Percentiles rank a stretch among this genome's conserved stretches.
These are phyloP conservation scores for Gulo gulo DNA, from an alignment of 2,113 vertebrate genomes.

Conservation along the genomic window DNA sequence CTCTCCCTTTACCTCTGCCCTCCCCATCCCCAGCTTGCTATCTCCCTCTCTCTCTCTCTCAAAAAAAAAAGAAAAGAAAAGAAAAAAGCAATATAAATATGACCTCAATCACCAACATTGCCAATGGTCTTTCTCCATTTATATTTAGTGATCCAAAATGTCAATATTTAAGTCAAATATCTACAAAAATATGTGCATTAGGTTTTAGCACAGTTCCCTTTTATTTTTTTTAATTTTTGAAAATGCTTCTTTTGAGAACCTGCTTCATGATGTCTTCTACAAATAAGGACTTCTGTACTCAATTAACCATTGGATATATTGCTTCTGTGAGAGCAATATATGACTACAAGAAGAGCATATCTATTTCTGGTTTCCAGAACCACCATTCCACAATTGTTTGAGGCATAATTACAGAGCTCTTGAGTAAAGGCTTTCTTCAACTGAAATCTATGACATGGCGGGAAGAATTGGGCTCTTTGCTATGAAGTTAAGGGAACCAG, in stretches of 20 bases:
- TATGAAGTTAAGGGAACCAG: neutral
- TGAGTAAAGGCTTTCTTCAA: conserved; percentile 12
- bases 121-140: neutral
- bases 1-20: neutral
- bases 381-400: neutral
- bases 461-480: neutral
- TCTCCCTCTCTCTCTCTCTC: neutral
- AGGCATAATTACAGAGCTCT: neutral
- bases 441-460: conserved; percentile 11
- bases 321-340: conserved; percentile 22
- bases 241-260: conserved; percentile 46
- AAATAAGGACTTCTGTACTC: conserved; percentile 31
- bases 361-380: neutral
- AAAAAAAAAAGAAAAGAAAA: neutral
- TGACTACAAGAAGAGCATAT: neutral
- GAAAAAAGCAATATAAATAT: conserved; percentile 2
- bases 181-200: neutral
- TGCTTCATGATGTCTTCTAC: neutral
- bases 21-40: neutral
- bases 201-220: neutral
- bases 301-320: neutral
- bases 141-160: conserved; percentile 29
- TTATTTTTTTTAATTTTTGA: conserved; percentile 36
- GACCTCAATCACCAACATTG: neutral
- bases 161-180: conserved; percentile 23